Evolutionary conservation across 2,888 invertebrate genomes (phyloP), one percentile per base, ranked within the genome.

Genomic region (Phlogophora meticulosa): DNA sequence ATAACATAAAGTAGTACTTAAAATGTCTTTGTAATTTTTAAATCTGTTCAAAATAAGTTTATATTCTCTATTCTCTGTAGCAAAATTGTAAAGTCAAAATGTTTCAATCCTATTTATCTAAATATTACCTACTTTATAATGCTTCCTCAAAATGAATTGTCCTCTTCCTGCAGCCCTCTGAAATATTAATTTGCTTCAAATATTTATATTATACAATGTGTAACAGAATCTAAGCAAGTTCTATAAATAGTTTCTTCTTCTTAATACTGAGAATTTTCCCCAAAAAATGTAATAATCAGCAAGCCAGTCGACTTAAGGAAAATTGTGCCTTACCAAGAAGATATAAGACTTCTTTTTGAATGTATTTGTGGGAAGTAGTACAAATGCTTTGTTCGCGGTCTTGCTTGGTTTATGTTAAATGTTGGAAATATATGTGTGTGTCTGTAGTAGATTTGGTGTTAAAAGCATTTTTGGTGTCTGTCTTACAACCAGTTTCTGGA

Each of bases 181-280:
- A 34, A 63, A 55, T 76, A 63, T 55, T 24, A 51, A 40, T 56
- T 42, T 71, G 51, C 38, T 51, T 71, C 17, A 59, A 62, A 59
- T 51, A 61, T 55, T 49, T 69, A 7, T 57, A 62, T 15, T 22
- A 34, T 42, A 46, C 45, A 22, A 36, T 24, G 11, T 17, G 56
- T 48, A 61, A 70, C 28, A 61, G 10, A 32, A 38, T 40, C 38
- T 34, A 34, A 40, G 38, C 38, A 61, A 61, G 34, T 43, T 17
- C 22, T 22, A 9, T 66, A 22, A 36, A 45, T 36, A 45, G 4
- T 15, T 38, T 24, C n/a, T 38, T 24, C 0, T n/a, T 20, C 3
- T n/a, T 22, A 48, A 17, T 24, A 10, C 10, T 48, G 22, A 22
- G 13, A 7, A 20, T 43, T 64, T 72, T 46, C n/a, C n/a, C 32